Base-by-base conservation (phyloP, 2,888 invertebrate genomes). In the Chironomus tentans region DNA sequence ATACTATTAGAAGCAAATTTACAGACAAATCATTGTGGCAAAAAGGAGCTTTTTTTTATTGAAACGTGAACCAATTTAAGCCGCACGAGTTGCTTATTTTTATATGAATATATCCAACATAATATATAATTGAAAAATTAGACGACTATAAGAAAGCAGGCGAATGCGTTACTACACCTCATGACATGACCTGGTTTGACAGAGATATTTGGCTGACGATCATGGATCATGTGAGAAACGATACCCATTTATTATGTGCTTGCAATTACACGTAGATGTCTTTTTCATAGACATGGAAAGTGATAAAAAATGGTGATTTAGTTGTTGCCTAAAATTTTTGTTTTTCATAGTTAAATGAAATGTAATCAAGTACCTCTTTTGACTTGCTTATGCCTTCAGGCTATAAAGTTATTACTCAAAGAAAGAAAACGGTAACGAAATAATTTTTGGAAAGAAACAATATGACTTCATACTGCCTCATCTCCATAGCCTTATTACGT, bases 351-450 rank as follows among this genome's bases (percentile, higher is more conserved):
- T 68, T 68, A 74, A 74, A 74, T 74, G 74, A 68, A 74, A 74
- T 68, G 74, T 74, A 74, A 74, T 74, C 74, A 74, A 74, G 68
- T n/a, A n/a, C n/a, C n/a, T n/a, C n/a, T n/a, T n/a, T n/a, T n/a
- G n/a, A n/a, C n/a, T n/a, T n/a, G n/a, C 68, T 47, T 65, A 2
- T 24, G n/a, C 15, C 74, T 74, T 24, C 22, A 38, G 74, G 74
- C 74, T 3, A 22, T 65, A 22, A 50, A 65, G 24, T 65, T 22
- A 13, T 12, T 22, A n/a, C n/a, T n/a, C 12, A 6, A 56, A 56
- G 18, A 18, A 15, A 56, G n/a, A 56, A 56, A n/a, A 56, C 38
- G 38, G 38, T 38, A 38, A 38, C 38, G 10, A 38, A 38, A 38
- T 38, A 38, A 10, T 38, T 38, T 38, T 38, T 38, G 38, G 38